These are phyloP conservation scores for Himalopsyche japonica DNA, from an alignment of 2,888 invertebrate species.

Conservation along the genomic window DNA sequence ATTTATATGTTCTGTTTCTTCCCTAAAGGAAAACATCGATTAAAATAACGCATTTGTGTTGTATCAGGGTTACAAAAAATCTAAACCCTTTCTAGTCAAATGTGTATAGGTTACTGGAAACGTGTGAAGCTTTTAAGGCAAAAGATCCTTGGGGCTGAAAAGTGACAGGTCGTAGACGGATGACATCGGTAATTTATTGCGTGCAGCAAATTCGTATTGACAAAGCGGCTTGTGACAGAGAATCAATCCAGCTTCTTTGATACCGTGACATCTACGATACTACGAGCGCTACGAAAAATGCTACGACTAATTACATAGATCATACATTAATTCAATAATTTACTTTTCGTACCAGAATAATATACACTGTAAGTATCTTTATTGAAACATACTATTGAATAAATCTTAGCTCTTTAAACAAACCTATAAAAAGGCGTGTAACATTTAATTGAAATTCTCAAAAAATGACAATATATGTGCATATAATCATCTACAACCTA, in stretches of 20 bases:
- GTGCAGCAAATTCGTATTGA: background rate
- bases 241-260: background rate
- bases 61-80: background rate
- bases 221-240: background rate
- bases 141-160: background rate
- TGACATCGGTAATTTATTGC: background rate
- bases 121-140: background rate
- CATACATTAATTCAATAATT: too few relatives aligned
- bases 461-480: too few relatives aligned
- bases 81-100: background rate
- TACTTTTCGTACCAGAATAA: too few relatives aligned
- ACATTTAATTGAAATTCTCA: too few relatives aligned
- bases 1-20: too few relatives aligned
- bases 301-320: background rate
- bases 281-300: background rate
- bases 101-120: background rate
- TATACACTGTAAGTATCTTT: too few relatives aligned
- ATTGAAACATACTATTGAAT: too few relatives aligned
- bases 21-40: too few relatives aligned
- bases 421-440: too few relatives aligned
- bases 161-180: background rate
- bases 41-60: too few relatives aligned
- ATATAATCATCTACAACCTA: too few relatives aligned
- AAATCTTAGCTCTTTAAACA: too few relatives aligned
- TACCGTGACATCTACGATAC: background rate